Conservation (phyloP, 2,113 vertebrate species). For the Phaethon lepturus region DNA sequence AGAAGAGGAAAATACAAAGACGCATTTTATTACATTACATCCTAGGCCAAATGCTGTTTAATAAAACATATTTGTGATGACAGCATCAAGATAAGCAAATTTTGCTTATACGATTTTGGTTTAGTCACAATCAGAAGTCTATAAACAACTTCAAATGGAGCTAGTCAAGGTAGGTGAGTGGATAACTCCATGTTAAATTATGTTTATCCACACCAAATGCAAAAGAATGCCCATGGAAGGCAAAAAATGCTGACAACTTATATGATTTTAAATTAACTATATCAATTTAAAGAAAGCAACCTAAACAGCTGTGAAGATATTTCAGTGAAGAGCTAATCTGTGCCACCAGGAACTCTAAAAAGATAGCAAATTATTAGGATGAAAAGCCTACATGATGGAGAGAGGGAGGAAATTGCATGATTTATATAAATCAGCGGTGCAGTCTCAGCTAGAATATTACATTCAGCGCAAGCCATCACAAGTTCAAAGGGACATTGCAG, state of each 20-base stretch:
- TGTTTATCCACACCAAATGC: not conserved
- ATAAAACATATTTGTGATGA: not conserved
- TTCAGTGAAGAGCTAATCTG: not conserved
- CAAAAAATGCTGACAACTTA: not conserved
- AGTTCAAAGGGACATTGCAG: conserved; percentile 12
- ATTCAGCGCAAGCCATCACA: not conserved
- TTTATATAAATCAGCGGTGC: not conserved
- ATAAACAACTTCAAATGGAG: not conserved
- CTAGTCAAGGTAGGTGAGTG: not conserved
- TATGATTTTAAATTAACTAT: not conserved
- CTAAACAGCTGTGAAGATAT: not conserved
- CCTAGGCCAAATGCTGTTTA: not conserved
- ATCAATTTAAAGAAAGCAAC: not conserved
- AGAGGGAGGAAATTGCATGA: not conserved
- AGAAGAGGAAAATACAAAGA: not conserved
- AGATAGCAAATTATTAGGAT: not conserved
- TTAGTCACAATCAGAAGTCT: not conserved
- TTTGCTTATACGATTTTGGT: not conserved
- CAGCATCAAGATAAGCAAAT: not conserved
- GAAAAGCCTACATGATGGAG: not conserved
- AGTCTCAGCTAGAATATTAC: not conserved
- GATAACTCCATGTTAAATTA: not conserved
- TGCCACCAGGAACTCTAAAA: not conserved
- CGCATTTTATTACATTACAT: not conserved
- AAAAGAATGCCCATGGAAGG: not conserved